These are phyloP conservation scores for Echinometra lucunter DNA, from an alignment of 53 echinoderm and acorn worm genomes.

Conservation along the genomic window DNA sequence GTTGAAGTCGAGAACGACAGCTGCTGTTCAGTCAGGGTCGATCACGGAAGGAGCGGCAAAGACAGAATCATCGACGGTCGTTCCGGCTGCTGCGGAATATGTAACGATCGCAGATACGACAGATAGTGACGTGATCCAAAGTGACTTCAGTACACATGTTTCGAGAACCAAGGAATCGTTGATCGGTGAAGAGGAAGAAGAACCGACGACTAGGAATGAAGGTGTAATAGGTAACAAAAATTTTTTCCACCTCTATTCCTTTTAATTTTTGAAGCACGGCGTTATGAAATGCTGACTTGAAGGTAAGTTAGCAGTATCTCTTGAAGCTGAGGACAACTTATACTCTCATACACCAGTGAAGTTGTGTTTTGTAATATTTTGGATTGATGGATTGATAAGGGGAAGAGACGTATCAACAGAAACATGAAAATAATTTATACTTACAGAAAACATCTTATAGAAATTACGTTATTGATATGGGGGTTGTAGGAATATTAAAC, in stretches of 20 bases:
- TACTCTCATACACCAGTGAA: no score
- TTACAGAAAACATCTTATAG: no score
- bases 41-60: not conserved
- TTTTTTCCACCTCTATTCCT: not conserved
- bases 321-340: no score
- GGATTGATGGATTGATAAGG: no score
- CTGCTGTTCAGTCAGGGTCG: not conserved
- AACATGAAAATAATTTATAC: not conserved
- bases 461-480: no score
- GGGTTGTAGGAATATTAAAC: not conserved
- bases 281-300: not conserved
- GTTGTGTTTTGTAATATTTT: no score
- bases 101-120: slow-evolving; percentile 33
- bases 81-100: not conserved
- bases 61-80: slow-evolving; percentile 13
- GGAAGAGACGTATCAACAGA: no score
- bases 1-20: slow-evolving; percentile 16
- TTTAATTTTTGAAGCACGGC: not conserved
- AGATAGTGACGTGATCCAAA: not conserved
- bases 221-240: not conserved
- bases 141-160: not conserved
- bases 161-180: not conserved
- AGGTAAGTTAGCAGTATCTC: not conserved
- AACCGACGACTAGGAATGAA: not conserved
- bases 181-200: not conserved